phyloP scores from a whole-genome alignment of 1,140 invertebrate genomes.

The Aphelenchoides avenae region DNA sequence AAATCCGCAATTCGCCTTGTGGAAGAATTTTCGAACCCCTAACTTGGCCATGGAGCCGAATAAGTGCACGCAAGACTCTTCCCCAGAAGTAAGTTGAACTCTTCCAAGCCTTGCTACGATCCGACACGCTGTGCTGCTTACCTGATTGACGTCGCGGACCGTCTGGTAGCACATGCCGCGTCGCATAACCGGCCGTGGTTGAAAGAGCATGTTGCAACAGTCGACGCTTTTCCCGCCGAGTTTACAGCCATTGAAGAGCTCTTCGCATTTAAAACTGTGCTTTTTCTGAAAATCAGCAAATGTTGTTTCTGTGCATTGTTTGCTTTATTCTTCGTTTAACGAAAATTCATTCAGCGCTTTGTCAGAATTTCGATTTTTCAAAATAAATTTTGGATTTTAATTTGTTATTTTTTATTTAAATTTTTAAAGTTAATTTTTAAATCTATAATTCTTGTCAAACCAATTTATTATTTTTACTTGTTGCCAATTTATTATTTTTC shows the following conservation, averaged over 20 bases:
- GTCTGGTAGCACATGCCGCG: conserved; percentile 55
- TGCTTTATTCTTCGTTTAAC: not conserved
- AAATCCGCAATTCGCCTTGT: no score
- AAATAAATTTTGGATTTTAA: not conserved
- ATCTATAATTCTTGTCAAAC: not conserved
- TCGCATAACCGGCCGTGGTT: conserved; percentile 43
- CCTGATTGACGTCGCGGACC: conserved; percentile 44
- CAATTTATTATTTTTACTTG: conserved; percentile 15
- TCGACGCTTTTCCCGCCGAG: conserved; percentile 45
- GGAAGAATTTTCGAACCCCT: no score
- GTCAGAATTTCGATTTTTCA: not conserved
- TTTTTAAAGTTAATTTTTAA: no score
- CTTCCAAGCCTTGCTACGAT: no score
- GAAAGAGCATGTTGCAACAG: conserved; percentile 47
- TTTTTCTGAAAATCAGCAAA: conserved; percentile 29
- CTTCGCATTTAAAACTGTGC: conserved; percentile 54
- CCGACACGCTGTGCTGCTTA: not conserved
- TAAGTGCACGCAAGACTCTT: no score
- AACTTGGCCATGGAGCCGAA: no score
- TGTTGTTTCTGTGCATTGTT: not conserved
- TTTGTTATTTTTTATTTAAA: not conserved
- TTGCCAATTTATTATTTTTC: not conserved
- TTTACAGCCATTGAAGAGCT: conserved; percentile 49
- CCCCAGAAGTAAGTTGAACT: no score
- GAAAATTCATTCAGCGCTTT: not conserved